Percentiles rank a stretch among this genome's conserved stretches.
phyloP scores from a whole-genome alignment of 2,888 invertebrate genomes.

The Drosophila atripex region DNA sequence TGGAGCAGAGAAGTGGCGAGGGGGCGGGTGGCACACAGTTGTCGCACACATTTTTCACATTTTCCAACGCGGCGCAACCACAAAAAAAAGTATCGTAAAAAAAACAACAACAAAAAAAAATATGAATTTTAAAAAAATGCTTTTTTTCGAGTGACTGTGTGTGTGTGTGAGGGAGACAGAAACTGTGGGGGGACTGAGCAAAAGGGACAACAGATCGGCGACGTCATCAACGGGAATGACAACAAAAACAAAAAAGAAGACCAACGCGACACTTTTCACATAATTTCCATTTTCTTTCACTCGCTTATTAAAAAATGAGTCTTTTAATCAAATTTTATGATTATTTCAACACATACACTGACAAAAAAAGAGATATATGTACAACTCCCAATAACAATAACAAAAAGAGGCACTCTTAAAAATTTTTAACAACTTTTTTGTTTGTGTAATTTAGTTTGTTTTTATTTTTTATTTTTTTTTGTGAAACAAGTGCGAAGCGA shows the following conservation, averaged over 20 bases:
- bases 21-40: constrained; percentile 52
- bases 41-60: constrained; percentile 78
- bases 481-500: constrained; percentile 69
- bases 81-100: constrained; percentile 12
- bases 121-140: constrained; percentile 13
- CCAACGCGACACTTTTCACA: constrained; percentile 70
- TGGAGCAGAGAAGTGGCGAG: constrained; percentile 9
- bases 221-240: constrained; percentile 56
- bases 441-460: constrained; percentile 2
- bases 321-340: constrained; percentile 4
- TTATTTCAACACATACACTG: constrained; percentile 7
- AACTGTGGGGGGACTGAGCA: not conserved
- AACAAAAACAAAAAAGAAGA: constrained; percentile 24
- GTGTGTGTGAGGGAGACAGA: constrained; percentile 11
- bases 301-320: constrained; percentile 1
- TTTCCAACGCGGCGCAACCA: constrained; percentile 33
- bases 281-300: constrained; percentile 27
- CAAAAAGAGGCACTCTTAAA: not conserved
- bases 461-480: constrained; percentile 28
- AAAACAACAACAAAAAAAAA: constrained; percentile 12
- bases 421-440: not conserved
- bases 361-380: constrained; percentile 5
- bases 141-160: constrained; percentile 7
- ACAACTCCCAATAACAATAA: not conserved
- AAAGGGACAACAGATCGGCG: constrained; percentile 22